These are phyloP conservation scores for Acleris laterana DNA, from an alignment of 2,888 invertebrate species.

Conservation along the genomic window DNA sequence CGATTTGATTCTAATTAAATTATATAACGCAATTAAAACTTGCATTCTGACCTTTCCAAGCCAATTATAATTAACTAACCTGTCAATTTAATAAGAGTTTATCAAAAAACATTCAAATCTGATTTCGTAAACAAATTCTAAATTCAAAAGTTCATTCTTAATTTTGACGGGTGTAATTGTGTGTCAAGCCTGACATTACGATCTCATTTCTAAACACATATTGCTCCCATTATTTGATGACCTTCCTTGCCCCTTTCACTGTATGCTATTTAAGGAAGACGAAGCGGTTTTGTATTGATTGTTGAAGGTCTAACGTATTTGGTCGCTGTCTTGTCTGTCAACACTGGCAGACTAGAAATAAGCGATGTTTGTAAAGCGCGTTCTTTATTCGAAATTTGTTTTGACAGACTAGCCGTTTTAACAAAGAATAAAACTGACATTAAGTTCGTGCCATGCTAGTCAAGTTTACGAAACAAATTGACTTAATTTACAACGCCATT, in stretches of 20 bases:
- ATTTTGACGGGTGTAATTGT: slow-evolving; percentile 59
- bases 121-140: slow-evolving; percentile 22
- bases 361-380: slow-evolving; percentile 68
- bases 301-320: slow-evolving; percentile 48
- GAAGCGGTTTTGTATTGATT: slow-evolving; percentile 46
- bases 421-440: neutral
- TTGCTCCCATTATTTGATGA: slow-evolving; percentile 49
- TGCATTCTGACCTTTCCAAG: slow-evolving; percentile 46
- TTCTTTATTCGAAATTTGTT: slow-evolving; percentile 66
- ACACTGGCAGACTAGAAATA: slow-evolving; percentile 65
- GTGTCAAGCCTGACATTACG: slow-evolving; percentile 61
- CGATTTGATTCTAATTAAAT: slow-evolving; percentile 35
- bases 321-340: slow-evolving; percentile 60
- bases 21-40: slow-evolving; percentile 42
- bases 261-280: slow-evolving; percentile 37
- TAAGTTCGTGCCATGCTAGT: neutral
- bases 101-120: neutral
- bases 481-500: slow-evolving; percentile 15
- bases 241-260: slow-evolving; percentile 45
- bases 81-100: slow-evolving; percentile 52
- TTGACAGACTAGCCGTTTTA: slow-evolving; percentile 50
- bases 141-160: slow-evolving; percentile 51
- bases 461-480: slow-evolving; percentile 14
- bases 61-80: slow-evolving; percentile 58
- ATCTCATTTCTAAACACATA: slow-evolving; percentile 70